Base-by-base conservation (phyloP, 2,797 vertebrate species). In the Tarsius wallacei region DNA sequence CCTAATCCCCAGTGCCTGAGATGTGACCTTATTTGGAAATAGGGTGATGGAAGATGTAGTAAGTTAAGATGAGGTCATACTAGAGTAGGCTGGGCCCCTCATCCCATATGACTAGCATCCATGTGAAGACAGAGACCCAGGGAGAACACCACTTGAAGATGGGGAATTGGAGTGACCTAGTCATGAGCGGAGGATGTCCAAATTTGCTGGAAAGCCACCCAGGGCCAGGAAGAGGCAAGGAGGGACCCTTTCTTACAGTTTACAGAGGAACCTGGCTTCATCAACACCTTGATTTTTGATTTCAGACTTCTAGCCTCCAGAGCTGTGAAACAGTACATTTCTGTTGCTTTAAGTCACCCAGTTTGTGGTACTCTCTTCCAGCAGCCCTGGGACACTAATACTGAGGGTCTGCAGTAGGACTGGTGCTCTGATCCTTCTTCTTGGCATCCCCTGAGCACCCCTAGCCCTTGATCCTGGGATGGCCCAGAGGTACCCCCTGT, bases 1-100 rank as follows among this genome's bases (percentile, higher is more conserved):
- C 21, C 57, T 83, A 42, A 87, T 28, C 47, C 26, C 22, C 7
- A 63, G 14, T 33, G 31, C 55, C 55, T 74, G 16, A 80, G 42
- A 64, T 21, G 31, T 74, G 76, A 55, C 42, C n/a, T 90, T n/a
- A 68, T 77, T 95, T 57, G 70, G 71, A 96, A 90, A 81, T 22
- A 70, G 64, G 26, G 47, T 47, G 28, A 3, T 31, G 66, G 70
- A 63, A 47, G 49, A 33, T 59, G n/a, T 51, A 26, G 51, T 63
- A 64, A 24, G 53, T 83, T 36, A 57, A 78, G 70, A 55, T 81
- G 73, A 85, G 16, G 78, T 91, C 22, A 28, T 24, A 28, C 31
- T 42, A 36, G 53, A 63, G 42, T 81, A 49, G 66, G 42, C 3
- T 36, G 19, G n/a, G 47, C 42, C 47, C 22, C 36, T 88, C 22